phyloP scores from a whole-genome alignment of 64 coral and sea anemone species.

The Montipora cactus region DNA sequence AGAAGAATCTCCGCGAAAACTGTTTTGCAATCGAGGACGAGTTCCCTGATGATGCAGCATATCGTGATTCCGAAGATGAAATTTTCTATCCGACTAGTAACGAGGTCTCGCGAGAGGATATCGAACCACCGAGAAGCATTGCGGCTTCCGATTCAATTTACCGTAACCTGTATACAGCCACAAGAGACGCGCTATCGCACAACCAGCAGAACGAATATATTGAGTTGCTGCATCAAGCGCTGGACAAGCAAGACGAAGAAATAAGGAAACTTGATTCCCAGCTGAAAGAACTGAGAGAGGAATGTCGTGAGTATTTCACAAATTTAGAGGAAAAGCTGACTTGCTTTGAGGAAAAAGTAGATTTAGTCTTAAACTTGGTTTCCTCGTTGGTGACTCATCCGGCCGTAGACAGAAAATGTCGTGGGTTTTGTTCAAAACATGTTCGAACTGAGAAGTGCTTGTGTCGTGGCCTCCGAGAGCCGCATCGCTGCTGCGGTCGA shows the following conservation, averaged over 20 bases:
- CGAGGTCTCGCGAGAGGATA: constrained; percentile 11
- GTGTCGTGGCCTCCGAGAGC: constrained; percentile 59
- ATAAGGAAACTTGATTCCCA: constrained; percentile 9
- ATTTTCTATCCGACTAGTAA: constrained; percentile 11
- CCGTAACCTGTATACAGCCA: background rate
- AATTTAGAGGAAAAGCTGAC: constrained; percentile 22
- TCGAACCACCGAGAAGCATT: background rate
- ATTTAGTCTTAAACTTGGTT: constrained; percentile 21
- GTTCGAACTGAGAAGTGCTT: constrained; percentile 69
- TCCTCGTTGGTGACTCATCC: constrained; percentile 3
- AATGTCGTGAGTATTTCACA: constrained; percentile 5
- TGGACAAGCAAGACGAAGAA: constrained; percentile 33
- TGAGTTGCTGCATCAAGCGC: background rate
- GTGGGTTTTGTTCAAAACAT: constrained; percentile 61
- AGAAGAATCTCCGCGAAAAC: background rate
- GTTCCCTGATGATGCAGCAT: background rate
- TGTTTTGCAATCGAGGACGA: background rate
- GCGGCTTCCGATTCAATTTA: background rate
- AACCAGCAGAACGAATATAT: background rate
- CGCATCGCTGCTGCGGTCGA: constrained; percentile 62
- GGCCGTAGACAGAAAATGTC: constrained; percentile 29
- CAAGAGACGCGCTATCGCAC: background rate
- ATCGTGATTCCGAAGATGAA: constrained; percentile 22
- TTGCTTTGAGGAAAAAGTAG: constrained; percentile 30
- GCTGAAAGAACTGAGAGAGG: background rate